phyloP scores from a whole-genome alignment of 2,797 vertebrate species.

The Chelidonichthys spinosus region DNA sequence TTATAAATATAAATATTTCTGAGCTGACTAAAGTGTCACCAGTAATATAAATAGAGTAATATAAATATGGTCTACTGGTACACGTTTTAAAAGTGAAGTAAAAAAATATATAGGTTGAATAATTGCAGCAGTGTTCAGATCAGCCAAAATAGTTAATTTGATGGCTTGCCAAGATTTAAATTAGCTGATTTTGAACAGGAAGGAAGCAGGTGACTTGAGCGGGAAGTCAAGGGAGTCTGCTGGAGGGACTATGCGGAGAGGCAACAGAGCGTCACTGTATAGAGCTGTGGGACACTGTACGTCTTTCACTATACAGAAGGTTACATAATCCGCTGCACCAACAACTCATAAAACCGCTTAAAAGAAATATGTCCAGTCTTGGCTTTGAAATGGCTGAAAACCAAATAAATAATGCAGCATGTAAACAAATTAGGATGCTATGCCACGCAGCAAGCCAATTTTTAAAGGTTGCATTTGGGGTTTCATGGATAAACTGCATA shows the following conservation, averaged over 20 bases:
- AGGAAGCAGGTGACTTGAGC: slow-evolving; percentile 54
- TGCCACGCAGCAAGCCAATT: neutral
- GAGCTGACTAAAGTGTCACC: neutral
- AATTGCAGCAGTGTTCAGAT: slow-evolving; percentile 29
- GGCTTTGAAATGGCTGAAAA: slow-evolving; percentile 39
- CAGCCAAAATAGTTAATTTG: slow-evolving; percentile 32
- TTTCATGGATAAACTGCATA: neutral
- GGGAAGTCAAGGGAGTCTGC: slow-evolving; percentile 47
- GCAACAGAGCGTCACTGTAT: slow-evolving; percentile 80
- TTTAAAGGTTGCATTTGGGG: neutral
- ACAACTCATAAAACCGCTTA: slow-evolving; percentile 54
- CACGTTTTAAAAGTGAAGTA: neutral
- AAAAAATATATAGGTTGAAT: slow-evolving; percentile 1
- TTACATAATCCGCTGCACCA: slow-evolving; percentile 69
- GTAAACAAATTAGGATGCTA: slow-evolving; percentile 25
- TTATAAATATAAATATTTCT: too few relatives aligned
- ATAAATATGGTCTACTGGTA: neutral
- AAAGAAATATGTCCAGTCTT: slow-evolving; percentile 45
- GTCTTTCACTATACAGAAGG: slow-evolving; percentile 74
- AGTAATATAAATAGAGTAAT: too few relatives aligned
- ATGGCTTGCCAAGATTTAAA: slow-evolving; percentile 48
- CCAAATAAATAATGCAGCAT: slow-evolving; percentile 27
- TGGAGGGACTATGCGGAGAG: slow-evolving; percentile 39
- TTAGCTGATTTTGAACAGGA: slow-evolving; percentile 61
- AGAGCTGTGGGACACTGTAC: slow-evolving; percentile 71